These are phyloP conservation scores for Drosophila lacertosa DNA, from an alignment of 1,140 invertebrate genomes.

Conservation along the genomic window DNA sequence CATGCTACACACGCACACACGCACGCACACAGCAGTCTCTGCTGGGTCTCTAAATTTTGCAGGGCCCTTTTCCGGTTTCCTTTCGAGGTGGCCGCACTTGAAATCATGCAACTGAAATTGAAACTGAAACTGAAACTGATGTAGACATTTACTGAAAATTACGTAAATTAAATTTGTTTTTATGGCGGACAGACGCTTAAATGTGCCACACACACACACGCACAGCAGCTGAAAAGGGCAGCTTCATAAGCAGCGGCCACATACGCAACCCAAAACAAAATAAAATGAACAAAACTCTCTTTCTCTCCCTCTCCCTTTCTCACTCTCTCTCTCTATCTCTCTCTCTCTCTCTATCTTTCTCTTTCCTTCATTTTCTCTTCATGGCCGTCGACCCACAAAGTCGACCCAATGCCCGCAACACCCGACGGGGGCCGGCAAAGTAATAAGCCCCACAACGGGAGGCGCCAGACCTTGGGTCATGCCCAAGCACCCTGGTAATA, in stretches of 20 bases:
- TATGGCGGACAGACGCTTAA: constrained; percentile 68
- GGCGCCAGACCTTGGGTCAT: constrained; percentile 76
- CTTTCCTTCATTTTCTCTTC: no score
- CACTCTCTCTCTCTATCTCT: no score
- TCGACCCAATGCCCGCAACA: constrained; percentile 5
- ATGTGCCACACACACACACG: constrained; percentile 42
- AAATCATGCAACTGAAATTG: constrained; percentile 53
- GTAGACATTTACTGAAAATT: constrained; percentile 82
- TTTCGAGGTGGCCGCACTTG: constrained; percentile 48
- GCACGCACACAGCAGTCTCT: background rate
- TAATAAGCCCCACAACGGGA: constrained; percentile 69
- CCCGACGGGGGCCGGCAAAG: constrained; percentile 43
- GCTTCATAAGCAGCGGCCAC: constrained; percentile 64
- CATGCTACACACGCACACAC: background rate
- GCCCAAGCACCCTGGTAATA: constrained; percentile 70
- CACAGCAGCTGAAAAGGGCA: constrained; percentile 43
- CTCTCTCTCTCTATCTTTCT: no score
- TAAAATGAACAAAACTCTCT: constrained; percentile 52
- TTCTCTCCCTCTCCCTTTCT: no score
- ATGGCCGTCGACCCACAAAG: background rate
- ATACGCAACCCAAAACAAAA: constrained; percentile 56
- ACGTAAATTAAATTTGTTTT: constrained; percentile 83
- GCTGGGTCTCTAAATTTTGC: background rate
- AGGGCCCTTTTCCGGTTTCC: background rate
- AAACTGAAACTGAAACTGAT: constrained; percentile 66